Evolutionary conservation across 2,797 vertebrate genomes (phyloP).

Genomic region (Bradypodion ventrale): DNA sequence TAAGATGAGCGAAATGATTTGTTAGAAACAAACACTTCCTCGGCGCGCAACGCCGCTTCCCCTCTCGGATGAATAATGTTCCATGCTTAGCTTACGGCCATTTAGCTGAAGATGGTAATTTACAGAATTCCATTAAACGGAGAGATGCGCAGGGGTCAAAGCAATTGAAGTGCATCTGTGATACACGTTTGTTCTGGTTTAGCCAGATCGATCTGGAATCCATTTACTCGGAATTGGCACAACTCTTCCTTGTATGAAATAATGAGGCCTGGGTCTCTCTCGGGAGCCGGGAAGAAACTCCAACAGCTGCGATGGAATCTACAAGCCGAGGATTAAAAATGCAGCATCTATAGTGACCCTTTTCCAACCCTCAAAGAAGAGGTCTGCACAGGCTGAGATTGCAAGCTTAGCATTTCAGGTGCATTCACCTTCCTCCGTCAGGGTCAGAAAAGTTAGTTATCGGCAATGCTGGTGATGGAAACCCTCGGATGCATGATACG

Average conservation of each 20-base stretch:
- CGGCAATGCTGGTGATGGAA: background rate
- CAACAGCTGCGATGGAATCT: slow-evolving; percentile 7
- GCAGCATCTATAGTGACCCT: slow-evolving; percentile 11
- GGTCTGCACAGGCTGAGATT: background rate
- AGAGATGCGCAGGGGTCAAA: slow-evolving; percentile 17
- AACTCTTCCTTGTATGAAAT: slow-evolving; percentile 35
- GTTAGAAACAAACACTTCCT: too few species aligned
- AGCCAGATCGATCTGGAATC: slow-evolving; percentile 24
- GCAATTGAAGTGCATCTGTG: slow-evolving; percentile 13
- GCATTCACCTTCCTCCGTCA: background rate
- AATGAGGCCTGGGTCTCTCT: slow-evolving; percentile 9
- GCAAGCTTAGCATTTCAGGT: background rate
- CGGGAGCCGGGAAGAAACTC: background rate
- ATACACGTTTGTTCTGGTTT: slow-evolving; percentile 3
- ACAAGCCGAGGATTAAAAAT: slow-evolving; percentile 11
- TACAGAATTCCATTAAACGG: slow-evolving; percentile 24
- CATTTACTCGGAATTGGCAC: slow-evolving; percentile 38
- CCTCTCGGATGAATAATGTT: background rate
- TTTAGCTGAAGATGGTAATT: slow-evolving; percentile 28
- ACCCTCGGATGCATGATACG: background rate
- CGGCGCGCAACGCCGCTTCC: background rate
- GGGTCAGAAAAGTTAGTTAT: background rate
- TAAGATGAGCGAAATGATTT: background rate
- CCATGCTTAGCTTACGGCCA: background rate
- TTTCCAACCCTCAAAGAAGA: background rate